Evolutionary conservation across 92 coral and sea anemone genomes (phyloP), one percentile per base, ranked within the genome.

Genomic region (Epizoanthus illoricatus): DNA sequence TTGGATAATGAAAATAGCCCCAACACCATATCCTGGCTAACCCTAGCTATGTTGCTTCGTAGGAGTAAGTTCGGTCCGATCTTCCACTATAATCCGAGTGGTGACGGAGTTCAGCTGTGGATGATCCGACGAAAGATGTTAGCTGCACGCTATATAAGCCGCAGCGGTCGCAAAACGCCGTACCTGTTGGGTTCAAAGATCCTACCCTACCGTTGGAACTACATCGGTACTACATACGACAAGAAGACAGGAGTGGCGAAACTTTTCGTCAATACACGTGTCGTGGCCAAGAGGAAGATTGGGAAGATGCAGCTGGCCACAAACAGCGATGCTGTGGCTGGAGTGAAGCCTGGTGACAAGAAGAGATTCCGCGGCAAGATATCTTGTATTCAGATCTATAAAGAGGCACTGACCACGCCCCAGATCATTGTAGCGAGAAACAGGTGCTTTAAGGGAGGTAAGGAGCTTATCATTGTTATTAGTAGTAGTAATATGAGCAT

Each of bases 61-160:
- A 78, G 82, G 13, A 62, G 71, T 0, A 78, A 64, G 33, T 78
- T n/a, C n/a, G 97, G 97, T 28, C 97, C 97, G 5, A 90, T 93
- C 41, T 91, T 86, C 65, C 91, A 93, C 73, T 93, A 87, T 88
- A 91, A 90, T 56, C 97, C 94, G 41, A 93, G 86, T 42, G 94
- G 92, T 5, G 87, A 91, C 87, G 94, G 91, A 5, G 91, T 93
- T 7, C 94, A 93, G 47, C 91, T 87, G 68, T 93, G 92, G 94
- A 83, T 88, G 41, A 90, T 78, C 20, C 87, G 85, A n/a, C 88
- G 81, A 47, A 83, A 73, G 47, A 88, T 83, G 62, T 47, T 92
- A 52, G 83, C 88, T 66, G 91, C 87, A 0, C 88, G 93, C 70
- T 92, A 85, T 74, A 71, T 86, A 9, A 87, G 87, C 36, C 89